A percentile compares a stretch with the other conserved stretches of the same genome.
Evolutionary conservation across 1,140 invertebrate species (phyloP).

Genomic region (Zaprionus inermis): DNA sequence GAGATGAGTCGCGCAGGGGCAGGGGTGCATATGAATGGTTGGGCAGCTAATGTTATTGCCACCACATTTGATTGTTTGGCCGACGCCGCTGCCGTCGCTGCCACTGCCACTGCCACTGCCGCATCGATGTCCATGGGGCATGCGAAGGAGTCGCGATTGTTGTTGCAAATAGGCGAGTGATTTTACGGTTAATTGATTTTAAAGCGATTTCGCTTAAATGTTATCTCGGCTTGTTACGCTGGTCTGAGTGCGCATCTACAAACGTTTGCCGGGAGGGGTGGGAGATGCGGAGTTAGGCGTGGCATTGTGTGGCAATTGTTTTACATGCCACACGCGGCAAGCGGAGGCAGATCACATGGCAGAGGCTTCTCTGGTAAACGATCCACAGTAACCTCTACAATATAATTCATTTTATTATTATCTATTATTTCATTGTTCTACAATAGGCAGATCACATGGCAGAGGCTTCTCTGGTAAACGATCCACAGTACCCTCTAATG

Average conservation of each 20-base stretch:
- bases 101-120: constrained; percentile 5
- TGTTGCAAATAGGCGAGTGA: constrained; percentile 79
- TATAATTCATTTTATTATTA: background rate
- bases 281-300: background rate
- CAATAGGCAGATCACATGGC: background rate
- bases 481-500: no score
- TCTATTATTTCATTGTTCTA: no score
- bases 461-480: background rate
- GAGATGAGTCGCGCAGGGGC: background rate
- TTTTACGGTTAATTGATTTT: constrained; percentile 84
- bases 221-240: constrained; percentile 66
- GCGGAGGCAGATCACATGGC: background rate
- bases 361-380: background rate
- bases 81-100: background rate
- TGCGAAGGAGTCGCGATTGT: constrained; percentile 48
- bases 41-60: constrained; percentile 74
- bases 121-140: constrained; percentile 47
- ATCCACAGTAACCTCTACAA: background rate
- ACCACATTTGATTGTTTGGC: constrained; percentile 76
- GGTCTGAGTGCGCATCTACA: background rate
- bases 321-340: background rate
- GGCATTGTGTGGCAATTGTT: background rate
- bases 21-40: constrained; percentile 2
- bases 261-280: no score
- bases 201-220: constrained; percentile 84